Evolutionary conservation across 2,797 vertebrate species (phyloP).

Genomic region (Thalassophryne amazonica): DNA sequence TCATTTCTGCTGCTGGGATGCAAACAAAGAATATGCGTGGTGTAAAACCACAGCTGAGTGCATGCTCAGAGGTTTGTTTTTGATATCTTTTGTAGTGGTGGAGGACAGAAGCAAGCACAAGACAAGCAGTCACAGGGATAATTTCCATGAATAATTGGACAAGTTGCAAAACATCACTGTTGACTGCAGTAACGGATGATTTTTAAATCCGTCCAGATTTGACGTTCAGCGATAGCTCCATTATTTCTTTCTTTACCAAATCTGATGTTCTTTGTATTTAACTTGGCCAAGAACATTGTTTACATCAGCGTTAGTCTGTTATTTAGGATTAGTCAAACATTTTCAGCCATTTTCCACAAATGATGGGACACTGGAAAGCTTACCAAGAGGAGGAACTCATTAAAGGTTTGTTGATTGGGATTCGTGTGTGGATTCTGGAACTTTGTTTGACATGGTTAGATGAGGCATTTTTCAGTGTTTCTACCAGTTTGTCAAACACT

Average conservation of each 20-base stretch:
- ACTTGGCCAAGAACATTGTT: too few species aligned
- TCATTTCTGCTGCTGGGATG: slow-evolving; percentile 9
- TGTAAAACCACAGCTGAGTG: slow-evolving; percentile 12
- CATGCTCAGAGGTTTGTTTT: slow-evolving; percentile 17
- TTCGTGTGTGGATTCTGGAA: too few species aligned
- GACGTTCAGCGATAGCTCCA: background rate
- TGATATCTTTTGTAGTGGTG: slow-evolving; percentile 25
- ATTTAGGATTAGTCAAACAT: too few species aligned
- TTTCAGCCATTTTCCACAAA: too few species aligned
- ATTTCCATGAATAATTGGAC: slow-evolving; percentile 42
- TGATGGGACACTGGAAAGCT: too few species aligned
- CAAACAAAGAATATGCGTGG: slow-evolving; percentile 20
- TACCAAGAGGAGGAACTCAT: too few species aligned
- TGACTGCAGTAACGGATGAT: background rate
- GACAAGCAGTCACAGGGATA: slow-evolving; percentile 29
- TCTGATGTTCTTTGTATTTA: too few species aligned
- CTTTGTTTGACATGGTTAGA: too few species aligned
- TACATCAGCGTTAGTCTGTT: too few species aligned
- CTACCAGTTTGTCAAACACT: too few species aligned
- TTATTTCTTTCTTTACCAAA: background rate
- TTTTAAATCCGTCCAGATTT: background rate
- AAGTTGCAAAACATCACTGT: slow-evolving; percentile 1
- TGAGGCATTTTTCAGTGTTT: too few species aligned
- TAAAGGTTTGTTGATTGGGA: too few species aligned
- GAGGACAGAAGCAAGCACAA: slow-evolving; percentile 16